A percentile compares a stretch with the other conserved stretches of the same genome.
Conservation (phyloP, 2,888 invertebrate genomes). For the Stenichneumon culpator region DNA sequence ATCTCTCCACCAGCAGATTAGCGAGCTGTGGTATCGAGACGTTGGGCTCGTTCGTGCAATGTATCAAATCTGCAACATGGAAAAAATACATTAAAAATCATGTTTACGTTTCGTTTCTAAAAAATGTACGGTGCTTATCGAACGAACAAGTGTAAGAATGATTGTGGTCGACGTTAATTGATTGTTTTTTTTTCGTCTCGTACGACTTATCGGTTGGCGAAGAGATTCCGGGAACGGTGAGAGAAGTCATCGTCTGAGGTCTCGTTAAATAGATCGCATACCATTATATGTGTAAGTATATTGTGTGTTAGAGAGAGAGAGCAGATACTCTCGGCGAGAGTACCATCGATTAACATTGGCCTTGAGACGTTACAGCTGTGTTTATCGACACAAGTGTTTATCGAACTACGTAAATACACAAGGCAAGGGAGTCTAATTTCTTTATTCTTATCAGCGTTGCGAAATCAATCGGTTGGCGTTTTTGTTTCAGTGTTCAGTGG, state of each 20-base stretch:
- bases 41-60: slow-evolving; percentile 99
- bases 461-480: slow-evolving; percentile 35
- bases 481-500: slow-evolving; percentile 10
- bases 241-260: slow-evolving; percentile 24
- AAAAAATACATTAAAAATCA: slow-evolving; percentile 1
- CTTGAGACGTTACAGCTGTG: slow-evolving; percentile 16
- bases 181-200: neutral
- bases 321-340: slow-evolving; percentile 4
- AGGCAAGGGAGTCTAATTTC: neutral
- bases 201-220: slow-evolving; percentile 11
- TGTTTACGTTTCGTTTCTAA: neutral
- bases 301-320: neutral
- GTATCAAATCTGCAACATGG: slow-evolving; percentile 95
- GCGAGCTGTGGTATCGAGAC: slow-evolving; percentile 99
- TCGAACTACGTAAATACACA: neutral
- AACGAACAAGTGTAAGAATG: neutral
- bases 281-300: neutral
- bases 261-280: slow-evolving; percentile 17
- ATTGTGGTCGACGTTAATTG: neutral
- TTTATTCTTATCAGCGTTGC: slow-evolving; percentile 29
- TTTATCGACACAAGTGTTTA: neutral
- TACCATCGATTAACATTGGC: slow-evolving; percentile 43
- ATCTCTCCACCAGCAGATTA: slow-evolving; percentile 98
- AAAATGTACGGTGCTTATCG: neutral
- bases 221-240: slow-evolving; percentile 7